Base-by-base conservation (phyloP, 2,888 invertebrate species). In the Lapara coniferarum region DNA sequence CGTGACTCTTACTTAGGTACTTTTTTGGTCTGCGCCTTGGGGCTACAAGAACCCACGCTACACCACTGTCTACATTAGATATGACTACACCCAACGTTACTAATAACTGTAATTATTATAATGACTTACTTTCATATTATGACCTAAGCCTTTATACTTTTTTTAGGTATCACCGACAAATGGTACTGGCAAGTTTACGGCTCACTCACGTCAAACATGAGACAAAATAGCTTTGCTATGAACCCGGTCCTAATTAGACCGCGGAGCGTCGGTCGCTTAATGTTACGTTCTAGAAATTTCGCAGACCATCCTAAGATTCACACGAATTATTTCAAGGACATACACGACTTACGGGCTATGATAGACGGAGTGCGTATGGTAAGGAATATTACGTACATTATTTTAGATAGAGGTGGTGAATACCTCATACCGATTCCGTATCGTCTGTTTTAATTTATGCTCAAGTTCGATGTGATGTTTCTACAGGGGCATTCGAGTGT, bases 301-400 rank as follows among this genome's bases (percentile, higher is more conserved):
- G 90, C 95, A 37, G 96, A 96, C 68, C 95, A 96, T 88, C 98
- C 98, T 0, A 89, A 95, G 69, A 95, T 98, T 81, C 94, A 97
- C 66, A 96, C 97, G 0, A 98, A 98, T 89, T 98, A 98, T 87
- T 96, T 98, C 83, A 92, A 95, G 69, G 89, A 96, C 78, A 94
- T 95, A 5, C 94, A 95, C 46, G 98, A 98, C 84, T 80, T 97
- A n/a, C 88, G 92, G 25, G 95, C 96, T 7, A 94, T 98, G 89
- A 94, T 97, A 13, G 96, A 97, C 84, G 97, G 97, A 56, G 94
- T 97, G 52, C 95, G 96, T 82, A 91, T 96, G 93, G 97, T 97
- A 85, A 89, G 88, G 19, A 14, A 25, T 30, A 56, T 37, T 14
- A 51, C 3, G 12, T 19, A 55, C 44, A 56, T 44, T n/a, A 55